These are phyloP conservation scores for Orthosia gracilis DNA, from an alignment of 2,888 invertebrate species.

Conservation along the genomic window DNA sequence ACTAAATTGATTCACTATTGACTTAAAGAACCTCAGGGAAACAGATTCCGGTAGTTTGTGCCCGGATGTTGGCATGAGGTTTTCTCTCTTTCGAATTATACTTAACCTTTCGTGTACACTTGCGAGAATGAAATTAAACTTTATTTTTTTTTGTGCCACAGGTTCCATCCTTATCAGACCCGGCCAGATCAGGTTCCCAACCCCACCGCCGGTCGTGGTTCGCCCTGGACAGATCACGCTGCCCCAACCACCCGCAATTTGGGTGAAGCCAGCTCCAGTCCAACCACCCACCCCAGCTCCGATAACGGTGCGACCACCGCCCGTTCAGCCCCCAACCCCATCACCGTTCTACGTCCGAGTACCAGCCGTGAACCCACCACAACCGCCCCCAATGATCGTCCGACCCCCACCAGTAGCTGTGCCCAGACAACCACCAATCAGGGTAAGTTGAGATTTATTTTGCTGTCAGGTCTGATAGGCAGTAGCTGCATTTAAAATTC, in stretches of 20 bases:
- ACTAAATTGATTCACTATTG: no score
- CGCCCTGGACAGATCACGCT: constrained; percentile 76
- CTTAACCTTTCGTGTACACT: no score
- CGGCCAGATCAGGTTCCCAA: constrained; percentile 79
- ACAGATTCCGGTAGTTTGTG: no score
- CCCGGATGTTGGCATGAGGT: no score
- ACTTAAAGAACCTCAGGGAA: no score
- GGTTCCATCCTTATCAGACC: constrained; percentile 80
- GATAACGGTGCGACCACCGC: constrained; percentile 76
- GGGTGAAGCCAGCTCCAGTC: constrained; percentile 78
- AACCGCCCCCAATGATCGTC: constrained; percentile 76
- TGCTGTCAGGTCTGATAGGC: not conserved
- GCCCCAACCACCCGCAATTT: constrained; percentile 75
- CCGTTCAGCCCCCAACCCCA: constrained; percentile 76
- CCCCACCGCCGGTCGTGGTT: constrained; percentile 76
- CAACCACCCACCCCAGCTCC: constrained; percentile 77
- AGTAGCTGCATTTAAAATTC: not conserved
- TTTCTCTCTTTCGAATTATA: no score
- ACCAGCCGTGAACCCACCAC: constrained; percentile 74
- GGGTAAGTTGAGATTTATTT: constrained; percentile 66
- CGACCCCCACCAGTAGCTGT: constrained; percentile 77
- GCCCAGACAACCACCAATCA: constrained; percentile 75
- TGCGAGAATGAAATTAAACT: not conserved
- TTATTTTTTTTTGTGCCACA: constrained; percentile 58
- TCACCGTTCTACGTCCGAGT: constrained; percentile 78